Evolutionary conservation across 23 tunicate species (phyloP).

Genomic region (Pegea sp.): DNA sequence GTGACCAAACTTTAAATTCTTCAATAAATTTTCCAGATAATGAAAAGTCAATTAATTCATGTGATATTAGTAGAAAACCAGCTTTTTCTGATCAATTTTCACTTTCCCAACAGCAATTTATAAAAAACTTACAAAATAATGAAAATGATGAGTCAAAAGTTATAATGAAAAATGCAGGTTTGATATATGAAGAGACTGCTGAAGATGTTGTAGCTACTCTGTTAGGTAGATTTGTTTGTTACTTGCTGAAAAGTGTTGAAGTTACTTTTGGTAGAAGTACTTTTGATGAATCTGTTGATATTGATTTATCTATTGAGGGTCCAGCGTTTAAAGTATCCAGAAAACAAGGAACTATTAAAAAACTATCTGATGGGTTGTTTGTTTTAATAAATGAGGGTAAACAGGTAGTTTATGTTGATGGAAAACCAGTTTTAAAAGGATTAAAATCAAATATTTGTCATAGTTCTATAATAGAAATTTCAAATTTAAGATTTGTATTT

Average conservation of each 20-base stretch:
- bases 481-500: slow-evolving; percentile 57
- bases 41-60: no score
- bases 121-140: no score
- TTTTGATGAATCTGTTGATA: slow-evolving; percentile 39
- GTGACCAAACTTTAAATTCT: slow-evolving; percentile 44
- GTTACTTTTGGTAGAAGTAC: slow-evolving; percentile 66
- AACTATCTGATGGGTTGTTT: slow-evolving; percentile 77
- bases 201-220: slow-evolving; percentile 33
- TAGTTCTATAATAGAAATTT: slow-evolving; percentile 61
- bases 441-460: slow-evolving; percentile 22
- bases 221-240: slow-evolving; percentile 47
- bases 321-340: slow-evolving; percentile 70
- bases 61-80: no score
- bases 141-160: no score
- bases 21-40: no score
- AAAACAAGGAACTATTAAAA: slow-evolving; percentile 65
- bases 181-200: no score
- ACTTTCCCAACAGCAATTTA: no score
- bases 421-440: slow-evolving; percentile 49
- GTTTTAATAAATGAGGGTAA: slow-evolving; percentile 57
- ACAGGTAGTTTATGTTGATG: slow-evolving; percentile 59
- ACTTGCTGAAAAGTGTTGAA: slow-evolving; percentile 51
- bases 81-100: no score
- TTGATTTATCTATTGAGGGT: slow-evolving; percentile 64
- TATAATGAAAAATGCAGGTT: no score